Conservation (phyloP, 2,888 invertebrate species). For the Leptopilina drosophilae region DNA sequence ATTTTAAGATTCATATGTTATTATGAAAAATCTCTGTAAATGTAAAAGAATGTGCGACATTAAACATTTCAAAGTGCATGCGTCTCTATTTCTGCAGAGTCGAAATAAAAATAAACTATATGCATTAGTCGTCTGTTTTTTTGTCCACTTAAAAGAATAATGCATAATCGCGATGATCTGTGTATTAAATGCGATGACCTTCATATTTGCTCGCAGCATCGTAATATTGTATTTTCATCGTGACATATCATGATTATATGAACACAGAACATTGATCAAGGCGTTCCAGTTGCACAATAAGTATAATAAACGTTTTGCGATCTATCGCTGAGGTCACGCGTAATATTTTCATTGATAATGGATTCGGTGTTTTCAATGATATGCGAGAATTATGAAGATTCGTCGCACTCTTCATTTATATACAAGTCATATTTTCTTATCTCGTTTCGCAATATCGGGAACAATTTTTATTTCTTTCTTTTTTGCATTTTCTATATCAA, state of each 20-base stretch:
- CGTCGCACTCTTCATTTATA: slow-evolving; percentile 14
- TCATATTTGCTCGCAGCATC: slow-evolving; percentile 1
- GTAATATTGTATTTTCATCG: slow-evolving; percentile 21
- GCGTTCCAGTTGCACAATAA: slow-evolving; percentile 31
- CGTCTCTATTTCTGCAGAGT: no score
- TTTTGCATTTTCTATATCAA: background rate
- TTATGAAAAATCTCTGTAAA: no score
- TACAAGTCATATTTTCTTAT: slow-evolving; percentile 11
- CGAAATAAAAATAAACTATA: no score
- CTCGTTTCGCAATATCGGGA: slow-evolving; percentile 9
- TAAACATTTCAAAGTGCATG: no score
- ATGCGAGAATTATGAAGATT: slow-evolving; percentile 3
- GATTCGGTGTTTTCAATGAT: slow-evolving; percentile 25
- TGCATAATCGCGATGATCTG: slow-evolving; percentile 18
- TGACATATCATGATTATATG: slow-evolving; percentile 18
- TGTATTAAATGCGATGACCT: slow-evolving; percentile 13
- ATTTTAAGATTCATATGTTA: no score
- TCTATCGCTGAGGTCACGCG: slow-evolving; percentile 21
- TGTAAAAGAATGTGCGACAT: no score
- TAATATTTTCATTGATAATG: slow-evolving; percentile 29
- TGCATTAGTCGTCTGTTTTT: background rate
- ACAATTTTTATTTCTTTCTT: background rate
- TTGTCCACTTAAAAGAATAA: background rate
- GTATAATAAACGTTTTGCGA: slow-evolving; percentile 25
- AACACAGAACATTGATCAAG: slow-evolving; percentile 37